Percentiles rank a stretch among this genome's conserved stretches.
Conservation (phyloP, 2,113 vertebrate genomes). For the Eira barbara region DNA sequence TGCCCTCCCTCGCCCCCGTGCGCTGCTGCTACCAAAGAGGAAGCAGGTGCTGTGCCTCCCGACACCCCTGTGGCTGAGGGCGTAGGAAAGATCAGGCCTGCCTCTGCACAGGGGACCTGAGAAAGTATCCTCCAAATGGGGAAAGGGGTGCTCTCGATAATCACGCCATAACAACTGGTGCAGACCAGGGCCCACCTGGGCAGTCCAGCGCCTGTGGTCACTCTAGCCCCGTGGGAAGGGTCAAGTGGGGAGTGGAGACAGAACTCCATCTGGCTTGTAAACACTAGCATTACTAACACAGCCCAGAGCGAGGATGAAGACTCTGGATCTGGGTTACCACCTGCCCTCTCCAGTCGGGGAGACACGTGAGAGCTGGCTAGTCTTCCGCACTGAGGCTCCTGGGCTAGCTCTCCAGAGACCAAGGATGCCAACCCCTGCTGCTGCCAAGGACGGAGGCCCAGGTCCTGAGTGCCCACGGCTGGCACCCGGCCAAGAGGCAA, state of each 20-base stretch:
- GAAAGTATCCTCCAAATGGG: neutral
- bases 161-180: neutral
- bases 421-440: neutral
- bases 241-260: neutral
- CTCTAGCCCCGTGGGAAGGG: neutral
- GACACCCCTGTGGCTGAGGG: neutral
- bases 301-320: neutral
- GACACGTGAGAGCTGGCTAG: neutral
- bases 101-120: neutral
- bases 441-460: neutral
- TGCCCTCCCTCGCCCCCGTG: fast-evolving
- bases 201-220: neutral
- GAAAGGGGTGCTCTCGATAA: neutral
- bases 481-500: neutral
- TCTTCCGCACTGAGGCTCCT: neutral
- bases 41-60: neutral
- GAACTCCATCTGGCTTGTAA: neutral
- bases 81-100: neutral
- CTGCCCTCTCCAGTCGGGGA: neutral
- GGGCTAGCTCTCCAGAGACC: neutral
- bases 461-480: neutral
- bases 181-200: neutral
- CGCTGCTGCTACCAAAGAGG: neutral
- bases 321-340: neutral
- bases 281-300: neutral